Conservation (phyloP, 92 coral and sea anemone genomes). For the Porites cylindrica region DNA sequence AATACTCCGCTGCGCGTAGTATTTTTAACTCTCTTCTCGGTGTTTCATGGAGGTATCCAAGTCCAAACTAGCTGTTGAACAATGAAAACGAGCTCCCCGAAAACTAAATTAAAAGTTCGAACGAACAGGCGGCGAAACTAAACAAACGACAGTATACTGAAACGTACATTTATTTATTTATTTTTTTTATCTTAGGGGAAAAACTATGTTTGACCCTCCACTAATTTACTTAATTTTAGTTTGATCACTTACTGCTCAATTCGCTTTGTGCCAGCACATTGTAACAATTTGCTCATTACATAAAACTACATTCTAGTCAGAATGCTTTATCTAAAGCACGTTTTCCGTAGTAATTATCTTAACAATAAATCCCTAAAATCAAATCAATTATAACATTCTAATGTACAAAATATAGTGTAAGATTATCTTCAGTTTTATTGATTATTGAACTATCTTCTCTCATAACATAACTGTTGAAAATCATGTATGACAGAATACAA, state of each 20-base stretch:
- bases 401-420: neutral
- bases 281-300: no score
- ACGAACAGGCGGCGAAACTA: neutral
- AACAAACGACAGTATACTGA: neutral
- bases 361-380: neutral
- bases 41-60: no score
- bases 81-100: no score
- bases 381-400: neutral
- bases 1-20: no score
- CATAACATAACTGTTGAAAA: neutral
- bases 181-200: neutral
- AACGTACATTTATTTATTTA: neutral
- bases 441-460: neutral
- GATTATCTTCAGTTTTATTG: neutral
- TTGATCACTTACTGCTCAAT: neutral
- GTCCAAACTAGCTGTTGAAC: no score
- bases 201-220: slow-evolving; percentile 13
- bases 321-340: neutral
- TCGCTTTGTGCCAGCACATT: slow-evolving; percentile 43
- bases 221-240: neutral
- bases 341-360: neutral
- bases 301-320: neutral
- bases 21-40: no score
- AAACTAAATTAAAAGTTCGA: no score
- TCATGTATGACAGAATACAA: neutral